Percentiles rank a stretch among this genome's conserved stretches.
phyloP scores from a whole-genome alignment of 2,113 vertebrate genomes.

The Odobenus rosmarus region DNA sequence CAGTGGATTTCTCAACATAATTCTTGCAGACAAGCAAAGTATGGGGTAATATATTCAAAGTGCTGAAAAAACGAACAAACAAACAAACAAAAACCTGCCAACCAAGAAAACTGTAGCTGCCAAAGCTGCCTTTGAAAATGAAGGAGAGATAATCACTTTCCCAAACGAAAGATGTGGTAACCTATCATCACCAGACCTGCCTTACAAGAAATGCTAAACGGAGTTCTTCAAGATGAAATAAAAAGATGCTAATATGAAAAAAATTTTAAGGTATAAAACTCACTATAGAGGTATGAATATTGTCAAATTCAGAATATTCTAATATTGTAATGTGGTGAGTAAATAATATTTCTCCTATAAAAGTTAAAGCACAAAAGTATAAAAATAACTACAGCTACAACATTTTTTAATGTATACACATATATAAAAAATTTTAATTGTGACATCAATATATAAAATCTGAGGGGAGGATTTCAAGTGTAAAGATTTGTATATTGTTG shows the following conservation, averaged over 20 bases:
- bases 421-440: not conserved
- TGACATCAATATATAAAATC: not conserved
- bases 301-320: not conserved
- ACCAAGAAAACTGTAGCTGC: not conserved
- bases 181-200: not conserved
- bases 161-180: not conserved
- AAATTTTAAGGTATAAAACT: not conserved
- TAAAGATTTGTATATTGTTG: not conserved
- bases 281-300: not conserved
- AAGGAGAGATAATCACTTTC: not conserved
- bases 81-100: not conserved
- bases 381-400: not conserved
- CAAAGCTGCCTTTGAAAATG: not conserved
- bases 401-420: not conserved
- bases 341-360: not conserved
- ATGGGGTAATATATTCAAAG: not conserved
- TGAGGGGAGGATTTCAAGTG: not conserved
- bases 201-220: not conserved
- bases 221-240: not conserved
- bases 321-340: not conserved
- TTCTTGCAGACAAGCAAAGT: not conserved
- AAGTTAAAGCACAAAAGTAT: not conserved
- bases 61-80: not conserved
- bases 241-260: not conserved
- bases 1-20: not conserved